These are phyloP conservation scores for Chiloscyllium punctatum DNA, from an alignment of 2,797 vertebrate genomes.

Conservation along the genomic window DNA sequence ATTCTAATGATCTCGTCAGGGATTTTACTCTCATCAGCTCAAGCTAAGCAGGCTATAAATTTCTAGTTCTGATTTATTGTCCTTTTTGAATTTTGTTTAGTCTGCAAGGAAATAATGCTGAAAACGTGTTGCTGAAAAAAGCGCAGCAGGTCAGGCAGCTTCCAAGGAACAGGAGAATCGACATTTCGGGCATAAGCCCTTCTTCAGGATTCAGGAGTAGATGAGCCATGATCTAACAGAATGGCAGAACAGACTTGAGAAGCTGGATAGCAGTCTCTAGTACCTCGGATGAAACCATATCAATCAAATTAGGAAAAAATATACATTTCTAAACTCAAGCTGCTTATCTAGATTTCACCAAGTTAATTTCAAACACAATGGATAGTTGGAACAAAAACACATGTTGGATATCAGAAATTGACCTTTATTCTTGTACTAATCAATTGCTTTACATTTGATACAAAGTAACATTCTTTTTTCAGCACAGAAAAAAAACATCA, in stretches of 20 bases:
- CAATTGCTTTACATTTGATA: constrained; percentile 81
- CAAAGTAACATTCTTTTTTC: constrained; percentile 73
- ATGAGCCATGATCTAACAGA: neutral
- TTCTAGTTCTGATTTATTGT: neutral
- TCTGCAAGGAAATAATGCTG: neutral
- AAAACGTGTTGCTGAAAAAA: too few relatives aligned
- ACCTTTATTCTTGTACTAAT: constrained; percentile 85
- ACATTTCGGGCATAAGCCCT: too few relatives aligned
- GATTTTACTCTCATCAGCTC: neutral
- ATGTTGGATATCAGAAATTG: constrained; percentile 69
- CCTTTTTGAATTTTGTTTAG: neutral
- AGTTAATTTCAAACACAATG: neutral
- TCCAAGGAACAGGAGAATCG: too few relatives aligned
- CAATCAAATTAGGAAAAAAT: neutral
- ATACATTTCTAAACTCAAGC: neutral
- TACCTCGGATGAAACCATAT: neutral
- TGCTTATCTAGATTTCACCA: neutral
- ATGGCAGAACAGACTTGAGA: neutral
- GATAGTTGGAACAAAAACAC: constrained; percentile 31
- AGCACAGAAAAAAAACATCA: constrained; percentile 74
- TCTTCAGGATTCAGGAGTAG: too few relatives aligned
- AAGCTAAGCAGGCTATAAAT: neutral
- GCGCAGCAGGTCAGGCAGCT: too few relatives aligned
- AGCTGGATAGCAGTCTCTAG: neutral
- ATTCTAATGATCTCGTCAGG: neutral